These are phyloP conservation scores for Clarias batrachus DNA, from an alignment of 2,113 vertebrate genomes.

Conservation along the genomic window DNA sequence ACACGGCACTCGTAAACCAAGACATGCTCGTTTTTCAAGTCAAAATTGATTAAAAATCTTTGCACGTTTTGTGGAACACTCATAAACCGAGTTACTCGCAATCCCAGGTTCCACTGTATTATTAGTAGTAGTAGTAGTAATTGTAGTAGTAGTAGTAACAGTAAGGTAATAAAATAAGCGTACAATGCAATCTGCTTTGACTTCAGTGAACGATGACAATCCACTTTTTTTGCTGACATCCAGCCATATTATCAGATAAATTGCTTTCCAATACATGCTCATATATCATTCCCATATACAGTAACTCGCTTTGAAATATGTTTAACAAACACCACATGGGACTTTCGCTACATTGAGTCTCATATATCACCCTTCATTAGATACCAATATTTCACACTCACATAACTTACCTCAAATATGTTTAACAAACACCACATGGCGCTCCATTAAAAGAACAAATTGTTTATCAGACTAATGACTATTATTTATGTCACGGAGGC, in stretches of 20 bases:
- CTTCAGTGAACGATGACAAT: background rate
- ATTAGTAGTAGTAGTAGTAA: no score
- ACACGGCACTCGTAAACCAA: no score
- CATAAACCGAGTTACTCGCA: no score
- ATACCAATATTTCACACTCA: constrained; percentile 6
- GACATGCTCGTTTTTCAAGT: no score
- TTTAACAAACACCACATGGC: constrained; percentile 10
- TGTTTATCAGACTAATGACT: constrained; percentile 17
- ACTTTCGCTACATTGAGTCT: background rate
- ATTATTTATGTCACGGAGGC: constrained; percentile 15
- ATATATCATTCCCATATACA: background rate
- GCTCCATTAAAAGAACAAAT: constrained; percentile 15
- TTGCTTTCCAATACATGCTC: background rate
- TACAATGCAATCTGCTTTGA: background rate
- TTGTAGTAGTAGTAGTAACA: no score
- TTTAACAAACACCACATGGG: constrained; percentile 1
- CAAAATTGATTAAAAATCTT: no score
- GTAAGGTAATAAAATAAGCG: no score
- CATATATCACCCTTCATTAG: constrained; percentile 24
- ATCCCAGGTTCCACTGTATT: no score
- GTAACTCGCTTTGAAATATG: background rate
- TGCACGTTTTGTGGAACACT: no score
- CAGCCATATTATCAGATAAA: background rate
- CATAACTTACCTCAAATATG: background rate
- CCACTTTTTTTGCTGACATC: background rate